Percentiles rank a stretch among this genome's conserved stretches.
phyloP scores from a whole-genome alignment of 2,797 vertebrate species.

The Poeciliopsis paucimaculata region DNA sequence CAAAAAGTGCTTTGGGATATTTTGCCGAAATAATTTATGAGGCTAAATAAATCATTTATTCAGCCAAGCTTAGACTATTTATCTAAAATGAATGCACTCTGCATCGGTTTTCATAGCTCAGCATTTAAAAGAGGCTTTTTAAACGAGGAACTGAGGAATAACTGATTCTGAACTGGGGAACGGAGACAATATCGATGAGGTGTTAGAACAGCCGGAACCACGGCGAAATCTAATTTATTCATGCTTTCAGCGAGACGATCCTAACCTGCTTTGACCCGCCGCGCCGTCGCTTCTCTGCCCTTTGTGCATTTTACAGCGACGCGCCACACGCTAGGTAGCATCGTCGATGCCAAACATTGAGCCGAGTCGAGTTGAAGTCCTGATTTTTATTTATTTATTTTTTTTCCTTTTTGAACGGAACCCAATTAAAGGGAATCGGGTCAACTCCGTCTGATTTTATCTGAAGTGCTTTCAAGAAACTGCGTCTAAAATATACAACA shows the following conservation, averaged over 20 bases:
- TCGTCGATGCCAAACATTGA: slow-evolving; percentile 28
- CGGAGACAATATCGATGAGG: slow-evolving; percentile 86
- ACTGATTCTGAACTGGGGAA: slow-evolving; percentile 68
- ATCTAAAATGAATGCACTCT: slow-evolving; percentile 81
- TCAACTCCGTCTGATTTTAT: slow-evolving; percentile 46
- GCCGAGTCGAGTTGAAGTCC: slow-evolving; percentile 35
- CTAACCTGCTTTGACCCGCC: slow-evolving; percentile 74
- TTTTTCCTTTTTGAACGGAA: slow-evolving; percentile 29
- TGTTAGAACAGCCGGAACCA: slow-evolving; percentile 84
- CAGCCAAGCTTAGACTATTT: slow-evolving; percentile 78
- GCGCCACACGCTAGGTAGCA: slow-evolving; percentile 72
- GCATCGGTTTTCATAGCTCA: slow-evolving; percentile 76
- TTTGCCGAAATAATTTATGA: slow-evolving; percentile 86
- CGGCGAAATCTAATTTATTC: slow-evolving; percentile 73
- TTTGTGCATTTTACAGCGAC: slow-evolving; percentile 81
- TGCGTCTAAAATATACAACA: slow-evolving; percentile 14
- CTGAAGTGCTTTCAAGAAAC: slow-evolving; percentile 19
- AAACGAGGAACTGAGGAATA: slow-evolving; percentile 73
- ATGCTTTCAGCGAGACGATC: slow-evolving; percentile 61
- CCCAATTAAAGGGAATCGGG: slow-evolving; percentile 56
- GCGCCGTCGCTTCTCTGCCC: slow-evolving; percentile 74
- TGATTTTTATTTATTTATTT: slow-evolving; percentile 3
- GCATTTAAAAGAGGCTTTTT: slow-evolving; percentile 73
- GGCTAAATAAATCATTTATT: slow-evolving; percentile 83
- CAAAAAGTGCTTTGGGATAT: slow-evolving; percentile 85